Conservation (phyloP, 2,888 invertebrate species). For the Protula sp. region DNA sequence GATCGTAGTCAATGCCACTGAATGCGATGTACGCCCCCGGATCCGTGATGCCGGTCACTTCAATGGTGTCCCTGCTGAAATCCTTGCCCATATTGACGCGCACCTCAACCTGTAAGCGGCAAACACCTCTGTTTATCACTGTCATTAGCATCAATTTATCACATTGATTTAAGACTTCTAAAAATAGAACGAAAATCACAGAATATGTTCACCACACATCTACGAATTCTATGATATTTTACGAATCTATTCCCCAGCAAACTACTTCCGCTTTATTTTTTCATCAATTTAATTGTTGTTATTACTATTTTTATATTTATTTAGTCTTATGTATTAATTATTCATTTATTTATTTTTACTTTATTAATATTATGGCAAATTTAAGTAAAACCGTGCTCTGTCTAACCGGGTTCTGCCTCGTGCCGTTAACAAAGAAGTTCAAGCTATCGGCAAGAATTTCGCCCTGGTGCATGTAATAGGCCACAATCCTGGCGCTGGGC, state of each 20-base stretch:
- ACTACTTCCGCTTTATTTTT: too few species aligned
- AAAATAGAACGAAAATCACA: too few species aligned
- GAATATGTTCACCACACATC: too few species aligned
- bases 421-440: constrained; percentile 92
- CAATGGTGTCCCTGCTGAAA: constrained; percentile 84
- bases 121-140: constrained; percentile 74
- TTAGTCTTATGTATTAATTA: too few species aligned
- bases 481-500: constrained; percentile 81
- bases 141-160: constrained; percentile 51
- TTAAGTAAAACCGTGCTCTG: too few species aligned
- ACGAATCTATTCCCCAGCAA: too few species aligned
- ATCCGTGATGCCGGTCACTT: constrained; percentile 87
- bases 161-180: too few species aligned
- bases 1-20: constrained; percentile 65
- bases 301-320: too few species aligned
- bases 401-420: constrained; percentile 78
- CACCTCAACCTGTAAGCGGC: constrained; percentile 57
- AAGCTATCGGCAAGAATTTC: constrained; percentile 86
- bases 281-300: too few species aligned
- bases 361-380: too few species aligned
- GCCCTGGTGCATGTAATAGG: constrained; percentile 70
- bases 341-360: too few species aligned
- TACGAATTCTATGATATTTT: too few species aligned
- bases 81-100: constrained; percentile 83
- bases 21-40: constrained; percentile 91